Evolutionary conservation across 2,797 vertebrate species (phyloP).

Genomic region (Valencia hispanica): DNA sequence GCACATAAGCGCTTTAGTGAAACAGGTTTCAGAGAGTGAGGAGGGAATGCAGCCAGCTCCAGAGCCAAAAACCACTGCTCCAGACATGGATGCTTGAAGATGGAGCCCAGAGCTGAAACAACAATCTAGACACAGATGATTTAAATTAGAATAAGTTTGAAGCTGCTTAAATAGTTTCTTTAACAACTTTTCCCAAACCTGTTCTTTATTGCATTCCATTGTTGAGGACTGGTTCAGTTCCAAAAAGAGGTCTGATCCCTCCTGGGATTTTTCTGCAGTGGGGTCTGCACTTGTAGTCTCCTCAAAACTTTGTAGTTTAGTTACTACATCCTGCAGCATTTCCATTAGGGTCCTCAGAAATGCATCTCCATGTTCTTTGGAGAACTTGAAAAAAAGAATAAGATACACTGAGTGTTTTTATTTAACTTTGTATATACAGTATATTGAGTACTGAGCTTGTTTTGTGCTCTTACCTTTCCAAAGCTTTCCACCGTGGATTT

Average conservation of each 20-base stretch:
- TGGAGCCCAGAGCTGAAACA: conserved; percentile 74
- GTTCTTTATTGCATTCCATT: conserved; percentile 70
- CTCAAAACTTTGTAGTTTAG: conserved; percentile 65
- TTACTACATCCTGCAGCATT: conserved; percentile 80
- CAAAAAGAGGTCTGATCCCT: conserved; percentile 82
- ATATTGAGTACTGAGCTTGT: neutral
- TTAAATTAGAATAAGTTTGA: conserved; percentile 8
- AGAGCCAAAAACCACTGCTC: conserved; percentile 93
- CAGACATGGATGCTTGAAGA: conserved; percentile 89
- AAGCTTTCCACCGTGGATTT: conserved; percentile 86
- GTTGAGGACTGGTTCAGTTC: conserved; percentile 69
- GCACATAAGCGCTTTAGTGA: conserved; percentile 83
- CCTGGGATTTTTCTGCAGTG: conserved; percentile 36
- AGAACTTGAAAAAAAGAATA: conserved; percentile 59
- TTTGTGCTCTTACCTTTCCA: conserved; percentile 76
- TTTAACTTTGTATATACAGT: neutral
- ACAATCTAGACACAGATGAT: conserved; percentile 68
- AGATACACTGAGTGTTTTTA: neutral
- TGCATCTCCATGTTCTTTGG: conserved; percentile 58
- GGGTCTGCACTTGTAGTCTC: conserved; percentile 51
- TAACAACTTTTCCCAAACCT: conserved; percentile 75
- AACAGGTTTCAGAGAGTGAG: conserved; percentile 84
- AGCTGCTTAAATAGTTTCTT: neutral
- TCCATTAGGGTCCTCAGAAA: conserved; percentile 78
- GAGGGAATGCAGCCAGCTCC: conserved; percentile 82